A percentile compares a stretch with the other conserved stretches of the same genome.
phyloP scores from a whole-genome alignment of 2,797 vertebrate genomes.

The Oreochromis mossambicus region DNA sequence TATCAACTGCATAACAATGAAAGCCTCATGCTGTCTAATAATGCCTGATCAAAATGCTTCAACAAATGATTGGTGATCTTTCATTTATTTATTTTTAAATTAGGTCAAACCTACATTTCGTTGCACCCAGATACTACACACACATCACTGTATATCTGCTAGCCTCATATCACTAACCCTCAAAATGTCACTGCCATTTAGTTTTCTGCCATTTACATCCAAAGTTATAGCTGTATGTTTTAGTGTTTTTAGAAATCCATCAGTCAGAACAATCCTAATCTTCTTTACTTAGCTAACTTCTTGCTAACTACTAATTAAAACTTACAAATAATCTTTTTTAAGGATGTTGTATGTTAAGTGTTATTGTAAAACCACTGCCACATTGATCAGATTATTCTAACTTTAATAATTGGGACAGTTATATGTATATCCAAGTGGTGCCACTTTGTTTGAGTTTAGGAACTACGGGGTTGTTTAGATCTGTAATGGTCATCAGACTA shows the following conservation, averaged over 20 bases:
- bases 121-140: neutral
- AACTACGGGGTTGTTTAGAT: neutral
- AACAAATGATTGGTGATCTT: neutral
- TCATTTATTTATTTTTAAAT: neutral
- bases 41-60: neutral
- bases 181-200: neutral
- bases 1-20: neutral
- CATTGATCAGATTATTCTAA: neutral
- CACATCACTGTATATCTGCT: neutral
- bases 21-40: neutral
- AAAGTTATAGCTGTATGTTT: neutral
- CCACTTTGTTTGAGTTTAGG: neutral
- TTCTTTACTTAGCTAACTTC: neutral
- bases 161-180: neutral
- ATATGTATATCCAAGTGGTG: neutral
- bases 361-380: neutral
- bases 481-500: neutral
- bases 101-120: neutral
- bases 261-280: neutral
- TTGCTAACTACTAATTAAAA: neutral
- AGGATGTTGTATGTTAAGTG: neutral
- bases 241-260: neutral
- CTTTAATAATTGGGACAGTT: neutral
- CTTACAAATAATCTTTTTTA: neutral
- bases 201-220: neutral